Base-by-base conservation (phyloP, 1,140 invertebrate genomes). In the Lepidurus packardi region DNA sequence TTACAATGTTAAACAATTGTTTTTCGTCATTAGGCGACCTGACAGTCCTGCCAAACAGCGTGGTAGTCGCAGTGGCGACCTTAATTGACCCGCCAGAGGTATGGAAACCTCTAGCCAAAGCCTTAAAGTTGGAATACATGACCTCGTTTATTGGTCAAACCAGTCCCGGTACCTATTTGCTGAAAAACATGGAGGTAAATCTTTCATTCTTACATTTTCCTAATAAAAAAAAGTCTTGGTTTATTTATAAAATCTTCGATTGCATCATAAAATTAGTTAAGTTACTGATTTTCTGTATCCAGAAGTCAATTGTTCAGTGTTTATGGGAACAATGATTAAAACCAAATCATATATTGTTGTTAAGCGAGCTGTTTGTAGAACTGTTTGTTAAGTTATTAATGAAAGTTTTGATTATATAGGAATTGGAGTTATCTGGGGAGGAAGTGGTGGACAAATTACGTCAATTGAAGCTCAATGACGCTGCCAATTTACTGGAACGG, bases 111-210 rank as follows among this genome's bases (percentile, higher is more conserved):
- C 24, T 73, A 44, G 21, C 73, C 11, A 74, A 24, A 75, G 73
- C 25, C 34, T 75, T 43, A 73, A 75, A 45, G 7, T 41, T 41
- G 41, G 47, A 44, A 24, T 42, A 75, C 16, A n/a, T 41, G 43
- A 74, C 41, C 16, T 45, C 73, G 24, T 73, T 78, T 41, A 73
- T 75, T 21, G 34, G 53, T 25, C 78, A 78, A n/a, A 41, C 42
- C 9, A 78, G 78, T 43, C 78, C 78, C 11, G 53, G 73, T 7
- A 75, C 65, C 11, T 78, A 78, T 45, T 43, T 78, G 5, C 43
- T 78, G 8, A 47, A 25, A 10, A 78, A 78, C 24, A 42, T 78
- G 43, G 78, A 78, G 16, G 78, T 78, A 78, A 47, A 74, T 44
- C 25, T 74, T 25, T 42, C 1, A 76, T 21, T 41, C 16, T 24